Conservation (phyloP, 2,797 vertebrate genomes). For the Neoniphon sammara region DNA sequence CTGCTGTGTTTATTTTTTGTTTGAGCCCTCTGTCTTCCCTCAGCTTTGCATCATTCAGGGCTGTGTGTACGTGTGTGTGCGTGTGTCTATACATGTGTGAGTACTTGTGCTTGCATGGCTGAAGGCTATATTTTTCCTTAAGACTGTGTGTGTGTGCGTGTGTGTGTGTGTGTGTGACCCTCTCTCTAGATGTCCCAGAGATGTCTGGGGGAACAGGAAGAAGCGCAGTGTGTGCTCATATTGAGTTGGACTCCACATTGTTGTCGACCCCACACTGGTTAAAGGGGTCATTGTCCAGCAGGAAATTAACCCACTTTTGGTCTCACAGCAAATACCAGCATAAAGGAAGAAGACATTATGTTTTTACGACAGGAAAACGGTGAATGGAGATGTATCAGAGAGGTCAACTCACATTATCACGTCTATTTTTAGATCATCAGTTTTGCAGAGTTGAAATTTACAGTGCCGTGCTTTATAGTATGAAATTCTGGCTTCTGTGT, state of each 20-base stretch:
- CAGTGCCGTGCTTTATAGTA: slow-evolving; percentile 19
- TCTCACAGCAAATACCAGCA: slow-evolving; percentile 39
- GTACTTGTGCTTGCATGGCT: background rate
- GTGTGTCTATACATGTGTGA: slow-evolving; percentile 24
- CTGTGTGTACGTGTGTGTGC: slow-evolving; percentile 28
- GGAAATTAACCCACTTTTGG: slow-evolving; percentile 58
- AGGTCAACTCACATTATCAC: slow-evolving; percentile 38
- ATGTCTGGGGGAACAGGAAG: slow-evolving; percentile 66
- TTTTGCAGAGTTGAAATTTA: slow-evolving; percentile 31
- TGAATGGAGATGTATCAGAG: slow-evolving; percentile 42
- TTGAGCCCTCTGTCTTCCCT: slow-evolving; percentile 61
- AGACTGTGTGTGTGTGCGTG: slow-evolving; percentile 52
- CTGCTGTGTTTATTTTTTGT: slow-evolving; percentile 73
- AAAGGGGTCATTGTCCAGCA: slow-evolving; percentile 53
- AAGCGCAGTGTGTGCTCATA: slow-evolving; percentile 37
- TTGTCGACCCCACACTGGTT: slow-evolving; percentile 45
- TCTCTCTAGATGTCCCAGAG: slow-evolving; percentile 65
- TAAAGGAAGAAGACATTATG: slow-evolving; percentile 53
- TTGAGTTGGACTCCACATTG: slow-evolving; percentile 40
- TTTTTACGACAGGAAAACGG: slow-evolving; percentile 55
- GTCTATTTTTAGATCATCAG: slow-evolving; percentile 50
- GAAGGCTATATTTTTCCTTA: slow-evolving; percentile 31
- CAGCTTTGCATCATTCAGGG: slow-evolving; percentile 24
- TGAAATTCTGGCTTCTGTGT: slow-evolving; percentile 8
- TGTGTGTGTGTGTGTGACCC: slow-evolving; percentile 41